Conservation (phyloP, 2,888 invertebrate genomes). For the Oscheius sp. region DNA sequence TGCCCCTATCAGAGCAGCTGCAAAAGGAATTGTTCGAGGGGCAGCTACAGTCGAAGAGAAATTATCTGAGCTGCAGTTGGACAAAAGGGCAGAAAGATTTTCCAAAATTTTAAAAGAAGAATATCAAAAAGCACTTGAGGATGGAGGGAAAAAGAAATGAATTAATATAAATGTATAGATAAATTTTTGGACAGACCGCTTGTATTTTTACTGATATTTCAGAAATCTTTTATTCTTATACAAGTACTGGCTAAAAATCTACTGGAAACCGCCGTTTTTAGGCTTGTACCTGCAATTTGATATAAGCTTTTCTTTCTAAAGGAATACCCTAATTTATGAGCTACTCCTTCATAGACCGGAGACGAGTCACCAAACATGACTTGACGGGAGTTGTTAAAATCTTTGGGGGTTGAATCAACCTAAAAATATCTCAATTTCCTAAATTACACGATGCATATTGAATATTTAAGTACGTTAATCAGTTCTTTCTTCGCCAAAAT, state of each 20-base stretch:
- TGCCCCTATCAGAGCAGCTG: conserved; percentile 43
- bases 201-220: background rate
- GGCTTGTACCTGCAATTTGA: too few species aligned
- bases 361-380: conserved; percentile 51
- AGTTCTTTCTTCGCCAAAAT: too few species aligned
- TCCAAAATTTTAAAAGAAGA: conserved; percentile 48
- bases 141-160: conserved; percentile 22
- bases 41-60: conserved; percentile 45
- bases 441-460: background rate
- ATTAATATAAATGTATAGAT: background rate
- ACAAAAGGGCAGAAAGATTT: conserved; percentile 38
- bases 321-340: conserved; percentile 60
- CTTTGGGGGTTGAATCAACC: conserved; percentile 48
- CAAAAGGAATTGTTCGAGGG: conserved; percentile 49
- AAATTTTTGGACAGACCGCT: background rate
- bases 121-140: conserved; percentile 51
- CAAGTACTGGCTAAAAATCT: conserved; percentile 7
- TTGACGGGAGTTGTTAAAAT: conserved; percentile 43
- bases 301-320: too few species aligned
- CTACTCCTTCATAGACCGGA: conserved; percentile 66
- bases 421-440: conserved; percentile 17
- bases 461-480: too few species aligned
- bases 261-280: conserved; percentile 62
- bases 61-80: conserved; percentile 37
- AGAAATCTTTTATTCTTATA: conserved; percentile 1